phyloP scores from a whole-genome alignment of 1,140 invertebrate genomes.

The Euschistus heros region DNA sequence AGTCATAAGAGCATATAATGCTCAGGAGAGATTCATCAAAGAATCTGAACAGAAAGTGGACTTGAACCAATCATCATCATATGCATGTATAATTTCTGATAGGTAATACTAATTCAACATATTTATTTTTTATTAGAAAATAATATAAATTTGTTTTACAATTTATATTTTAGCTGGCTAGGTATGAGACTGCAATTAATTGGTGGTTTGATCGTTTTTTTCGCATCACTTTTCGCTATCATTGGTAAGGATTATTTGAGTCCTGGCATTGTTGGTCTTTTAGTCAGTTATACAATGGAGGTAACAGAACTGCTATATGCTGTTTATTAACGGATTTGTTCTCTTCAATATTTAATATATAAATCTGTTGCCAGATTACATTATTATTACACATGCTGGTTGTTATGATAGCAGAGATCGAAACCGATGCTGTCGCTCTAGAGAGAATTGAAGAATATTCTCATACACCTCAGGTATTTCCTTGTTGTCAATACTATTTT shows the following conservation, averaged over 20 bases:
- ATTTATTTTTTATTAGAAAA: not conserved
- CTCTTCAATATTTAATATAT: constrained; percentile 45
- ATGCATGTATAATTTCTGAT: constrained; percentile 72
- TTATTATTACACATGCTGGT: constrained; percentile 94
- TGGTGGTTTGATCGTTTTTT: no score
- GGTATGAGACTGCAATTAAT: no score
- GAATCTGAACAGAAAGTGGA: constrained; percentile 77
- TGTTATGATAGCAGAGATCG: constrained; percentile 90
- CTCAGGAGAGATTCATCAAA: constrained; percentile 60
- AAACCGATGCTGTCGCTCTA: constrained; percentile 94
- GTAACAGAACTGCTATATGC: constrained; percentile 36
- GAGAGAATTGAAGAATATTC: constrained; percentile 95
- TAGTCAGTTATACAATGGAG: constrained; percentile 80
- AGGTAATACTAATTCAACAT: constrained; percentile 46
- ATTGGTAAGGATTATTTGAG: constrained; percentile 46
- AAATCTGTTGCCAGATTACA: constrained; percentile 64
- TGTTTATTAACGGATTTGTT: not conserved
- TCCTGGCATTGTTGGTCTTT: constrained; percentile 39
- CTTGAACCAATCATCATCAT: constrained; percentile 75
- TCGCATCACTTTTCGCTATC: no score
- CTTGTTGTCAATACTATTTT: no score
- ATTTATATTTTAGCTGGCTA: constrained; percentile 14
- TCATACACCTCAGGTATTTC: constrained; percentile 37
- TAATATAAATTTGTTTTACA: not conserved
- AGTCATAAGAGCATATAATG: constrained; percentile 64